Evolutionary conservation across 1,140 invertebrate species (phyloP), one percentile per base, ranked within the genome.

Genomic region (Drosophila sucinea): DNA sequence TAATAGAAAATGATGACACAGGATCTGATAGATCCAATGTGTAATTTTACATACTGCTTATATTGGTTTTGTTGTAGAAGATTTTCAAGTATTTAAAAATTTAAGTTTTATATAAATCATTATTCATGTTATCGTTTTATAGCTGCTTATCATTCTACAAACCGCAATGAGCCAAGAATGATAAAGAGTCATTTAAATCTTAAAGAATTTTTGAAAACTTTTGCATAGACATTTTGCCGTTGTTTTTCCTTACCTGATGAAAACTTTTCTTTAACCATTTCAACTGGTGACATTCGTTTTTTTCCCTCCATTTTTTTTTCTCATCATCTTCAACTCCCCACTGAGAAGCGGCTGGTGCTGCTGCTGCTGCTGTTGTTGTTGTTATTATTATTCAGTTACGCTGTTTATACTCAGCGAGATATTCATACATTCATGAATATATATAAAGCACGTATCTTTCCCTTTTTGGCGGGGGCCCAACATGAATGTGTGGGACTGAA

Each of bases 381-480:
- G 71, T 86, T 86, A 87, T 86, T 86, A 87, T 86, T 86, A 86
- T 86, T 87, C 83, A 79, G 83, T 86, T 86, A 86, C 83, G 81
- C 82, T 86, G 82, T 86, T 86, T 86, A 86, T 86, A 87, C 83
- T 77, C 55, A 64, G 62, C 72, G 65, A 83, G 83, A 87, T 86
- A 86, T 87, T 87, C 83, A 86, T 86, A 86, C 82, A 86, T 87
- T 79, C 83, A 86, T 86, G 82, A 86, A 86, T 86, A 79, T 87
- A 86, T 85, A 81, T 81, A 73, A 77, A 74, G 72, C 79, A 86
- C 83, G 83, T 85, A 86, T 87, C 83, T 86, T 62, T 60, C 60
- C 79, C 44, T 51, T 77, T 77, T 87, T 85, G 82, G 83, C 81
- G 62, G 75, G 70, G 69, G 61, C 79, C 83, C 79, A 86, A 81